Evolutionary conservation across 2,888 invertebrate genomes (phyloP).

Genomic region (Rutpela maculata): DNA sequence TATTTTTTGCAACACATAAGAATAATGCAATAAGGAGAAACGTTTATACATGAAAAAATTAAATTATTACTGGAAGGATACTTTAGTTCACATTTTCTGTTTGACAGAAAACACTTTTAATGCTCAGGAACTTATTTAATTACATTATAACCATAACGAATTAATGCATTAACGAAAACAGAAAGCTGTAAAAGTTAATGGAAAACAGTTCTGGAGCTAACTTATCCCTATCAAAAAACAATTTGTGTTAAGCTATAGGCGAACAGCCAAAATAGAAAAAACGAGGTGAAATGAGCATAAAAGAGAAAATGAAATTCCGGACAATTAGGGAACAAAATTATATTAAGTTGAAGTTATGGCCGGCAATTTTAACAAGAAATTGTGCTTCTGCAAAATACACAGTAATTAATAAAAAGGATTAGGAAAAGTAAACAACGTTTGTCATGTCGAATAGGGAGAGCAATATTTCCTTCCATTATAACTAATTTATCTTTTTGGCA

Average conservation of each 20-base stretch:
- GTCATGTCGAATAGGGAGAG: slow-evolving; percentile 12
- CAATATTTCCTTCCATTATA: slow-evolving; percentile 22
- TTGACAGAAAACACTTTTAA: background rate
- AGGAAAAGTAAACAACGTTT: slow-evolving; percentile 23
- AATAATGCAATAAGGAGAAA: background rate
- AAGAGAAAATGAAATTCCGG: slow-evolving; percentile 15
- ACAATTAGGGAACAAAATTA: slow-evolving; percentile 22
- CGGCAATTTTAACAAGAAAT: slow-evolving; percentile 21
- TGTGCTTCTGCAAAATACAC: slow-evolving; percentile 16
- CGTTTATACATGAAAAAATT: background rate
- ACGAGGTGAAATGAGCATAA: slow-evolving; percentile 1
- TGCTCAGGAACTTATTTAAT: background rate
- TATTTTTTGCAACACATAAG: no score
- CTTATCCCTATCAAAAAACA: slow-evolving; percentile 7
- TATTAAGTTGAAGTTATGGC: slow-evolving; percentile 24
- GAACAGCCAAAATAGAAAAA: slow-evolving; percentile 5
- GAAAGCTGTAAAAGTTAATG: background rate
- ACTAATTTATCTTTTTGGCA: slow-evolving; percentile 27
- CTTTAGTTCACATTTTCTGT: background rate
- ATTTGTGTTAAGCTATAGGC: slow-evolving; percentile 1
- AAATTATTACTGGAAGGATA: background rate
- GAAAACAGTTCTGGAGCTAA: background rate
- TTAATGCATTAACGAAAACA: slow-evolving; percentile 1
- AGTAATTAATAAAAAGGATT: slow-evolving; percentile 15
- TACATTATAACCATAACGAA: background rate